A percentile compares a stretch with the other conserved stretches of the same genome.
Conservation (phyloP, 2,888 invertebrate genomes). For the Cosmia trapezina region DNA sequence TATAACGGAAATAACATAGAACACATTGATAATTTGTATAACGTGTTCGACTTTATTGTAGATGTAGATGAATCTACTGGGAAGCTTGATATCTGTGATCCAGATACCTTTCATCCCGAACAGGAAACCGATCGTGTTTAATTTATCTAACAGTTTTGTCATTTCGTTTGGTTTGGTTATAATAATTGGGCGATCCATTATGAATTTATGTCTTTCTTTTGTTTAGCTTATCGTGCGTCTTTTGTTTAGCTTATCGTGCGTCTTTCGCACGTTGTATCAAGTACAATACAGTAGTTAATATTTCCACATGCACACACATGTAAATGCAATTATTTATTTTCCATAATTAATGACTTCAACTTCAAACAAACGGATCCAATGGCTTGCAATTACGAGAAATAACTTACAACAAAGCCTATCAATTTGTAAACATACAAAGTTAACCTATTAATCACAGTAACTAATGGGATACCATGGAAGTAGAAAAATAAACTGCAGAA, state of each 20-base stretch:
- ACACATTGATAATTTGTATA: background rate
- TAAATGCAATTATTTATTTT: no score
- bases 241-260: background rate
- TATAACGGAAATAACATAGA: slow-evolving; percentile 6
- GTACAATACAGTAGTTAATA: no score
- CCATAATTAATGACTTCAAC: background rate
- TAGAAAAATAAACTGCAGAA: background rate
- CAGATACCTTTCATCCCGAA: slow-evolving; percentile 31
- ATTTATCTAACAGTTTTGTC: slow-evolving; percentile 25
- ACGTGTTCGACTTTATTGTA: slow-evolving; percentile 20
- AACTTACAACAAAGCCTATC: background rate
- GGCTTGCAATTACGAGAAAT: background rate
- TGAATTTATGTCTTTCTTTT: slow-evolving; percentile 5
- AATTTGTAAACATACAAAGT: slow-evolving; percentile 25
- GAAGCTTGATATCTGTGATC: slow-evolving; percentile 27
- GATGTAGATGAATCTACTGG: slow-evolving; percentile 24
- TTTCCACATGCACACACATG: no score
- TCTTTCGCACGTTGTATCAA: no score
- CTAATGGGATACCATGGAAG: background rate
- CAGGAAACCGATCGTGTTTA: slow-evolving; percentile 25
- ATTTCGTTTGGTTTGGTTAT: slow-evolving; percentile 15
- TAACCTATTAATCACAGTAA: background rate
- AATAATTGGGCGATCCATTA: slow-evolving; percentile 19
- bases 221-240: no score
- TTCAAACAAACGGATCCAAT: slow-evolving; percentile 14